phyloP scores from a whole-genome alignment of 2,888 invertebrate species.

The Aleiodes alternator region DNA sequence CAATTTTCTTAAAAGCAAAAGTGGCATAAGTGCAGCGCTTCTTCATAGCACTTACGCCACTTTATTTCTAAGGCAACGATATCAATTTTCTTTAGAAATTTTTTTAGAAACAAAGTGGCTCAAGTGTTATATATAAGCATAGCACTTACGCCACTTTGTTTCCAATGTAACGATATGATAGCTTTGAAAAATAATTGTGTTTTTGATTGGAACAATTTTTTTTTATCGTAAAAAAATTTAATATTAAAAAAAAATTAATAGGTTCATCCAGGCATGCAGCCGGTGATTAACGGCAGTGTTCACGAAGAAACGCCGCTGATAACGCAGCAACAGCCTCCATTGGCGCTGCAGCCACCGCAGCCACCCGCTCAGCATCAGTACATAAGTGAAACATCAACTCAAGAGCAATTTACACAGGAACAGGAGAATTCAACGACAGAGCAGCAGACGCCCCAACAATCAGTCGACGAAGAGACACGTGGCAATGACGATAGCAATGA shows the following conservation, averaged over 20 bases:
- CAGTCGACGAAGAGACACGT: constrained; percentile 66
- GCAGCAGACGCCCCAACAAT: constrained; percentile 51
- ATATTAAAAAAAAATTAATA: constrained; percentile 43
- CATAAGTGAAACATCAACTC: constrained; percentile 62
- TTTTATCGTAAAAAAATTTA: not conserved
- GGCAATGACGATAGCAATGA: constrained; percentile 68
- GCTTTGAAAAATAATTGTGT: not conserved
- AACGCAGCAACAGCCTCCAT: constrained; percentile 66
- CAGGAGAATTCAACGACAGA: constrained; percentile 63
- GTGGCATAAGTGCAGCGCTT: no score
- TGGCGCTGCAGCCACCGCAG: constrained; percentile 59
- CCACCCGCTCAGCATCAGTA: constrained; percentile 63
- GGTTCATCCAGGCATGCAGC: constrained; percentile 70
- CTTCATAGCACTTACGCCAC: no score
- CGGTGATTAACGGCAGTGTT: constrained; percentile 72
- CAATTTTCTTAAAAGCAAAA: no score
- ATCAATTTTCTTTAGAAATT: no score
- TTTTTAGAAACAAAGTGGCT: no score
- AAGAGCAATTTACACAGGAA: constrained; percentile 70
- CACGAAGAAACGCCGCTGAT: constrained; percentile 72
- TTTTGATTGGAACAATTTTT: constrained; percentile 13
- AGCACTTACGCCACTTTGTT: no score
- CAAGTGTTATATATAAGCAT: no score
- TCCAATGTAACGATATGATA: no score
- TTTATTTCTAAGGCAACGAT: no score